Conservation (phyloP, 2,888 invertebrate species). For the Deilephila porcellus region DNA sequence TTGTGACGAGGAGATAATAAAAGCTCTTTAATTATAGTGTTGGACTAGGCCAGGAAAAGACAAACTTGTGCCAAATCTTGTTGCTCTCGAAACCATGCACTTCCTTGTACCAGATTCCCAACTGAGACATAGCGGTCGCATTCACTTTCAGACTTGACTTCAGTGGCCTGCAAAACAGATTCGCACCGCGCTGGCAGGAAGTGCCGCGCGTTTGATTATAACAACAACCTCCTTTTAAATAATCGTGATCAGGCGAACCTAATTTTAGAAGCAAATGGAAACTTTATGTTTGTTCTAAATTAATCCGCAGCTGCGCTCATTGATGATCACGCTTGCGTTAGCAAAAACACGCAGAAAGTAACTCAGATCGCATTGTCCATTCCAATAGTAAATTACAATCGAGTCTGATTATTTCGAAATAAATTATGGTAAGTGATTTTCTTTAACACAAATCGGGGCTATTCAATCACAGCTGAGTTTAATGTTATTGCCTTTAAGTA, state of each 20-base stretch:
- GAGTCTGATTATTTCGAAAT: conserved; percentile 56
- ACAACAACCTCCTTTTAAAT: conserved; percentile 58
- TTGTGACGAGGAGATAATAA: conserved; percentile 29
- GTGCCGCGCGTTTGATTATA: conserved; percentile 53
- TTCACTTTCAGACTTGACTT: conserved; percentile 54
- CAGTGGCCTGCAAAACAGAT: conserved; percentile 52
- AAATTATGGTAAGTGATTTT: conserved; percentile 66
- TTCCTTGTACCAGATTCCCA: conserved; percentile 64
- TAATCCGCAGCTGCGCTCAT: conserved; percentile 49
- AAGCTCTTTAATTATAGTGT: conserved; percentile 48
- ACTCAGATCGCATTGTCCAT: conserved; percentile 47
- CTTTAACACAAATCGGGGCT: conserved; percentile 48
- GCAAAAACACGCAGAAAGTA: conserved; percentile 52
- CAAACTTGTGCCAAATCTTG: conserved; percentile 66
- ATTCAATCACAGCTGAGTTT: conserved; percentile 40
- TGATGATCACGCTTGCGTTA: conserved; percentile 48
- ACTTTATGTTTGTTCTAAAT: conserved; percentile 56
- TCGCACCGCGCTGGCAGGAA: conserved; percentile 53
- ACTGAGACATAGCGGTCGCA: conserved; percentile 48
- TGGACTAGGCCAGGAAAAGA: conserved; percentile 57
- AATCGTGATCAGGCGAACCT: conserved; percentile 57
- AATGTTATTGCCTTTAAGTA: conserved; percentile 25
- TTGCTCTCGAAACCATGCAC: conserved; percentile 48
- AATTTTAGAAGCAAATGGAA: conserved; percentile 65
- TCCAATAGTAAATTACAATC: conserved; percentile 65